Evolutionary conservation across 2,888 invertebrate genomes (phyloP), one percentile per base, ranked within the genome.

Genomic region (Patella depressa): DNA sequence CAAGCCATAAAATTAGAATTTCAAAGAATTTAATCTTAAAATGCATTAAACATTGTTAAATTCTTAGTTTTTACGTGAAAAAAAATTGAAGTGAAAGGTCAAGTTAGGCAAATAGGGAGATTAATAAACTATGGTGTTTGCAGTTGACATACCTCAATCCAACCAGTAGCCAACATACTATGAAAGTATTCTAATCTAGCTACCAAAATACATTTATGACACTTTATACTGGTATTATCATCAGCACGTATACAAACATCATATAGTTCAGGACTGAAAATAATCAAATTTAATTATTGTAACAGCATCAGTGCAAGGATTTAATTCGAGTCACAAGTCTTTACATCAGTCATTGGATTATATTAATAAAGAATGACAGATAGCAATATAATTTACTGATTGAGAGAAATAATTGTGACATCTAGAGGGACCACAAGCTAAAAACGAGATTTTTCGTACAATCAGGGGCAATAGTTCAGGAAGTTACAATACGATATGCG

Each of bases 171-270:
- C 85, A 97, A 95, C 95, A 97, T 96, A 86, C 95, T 95, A 80
- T 94, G 94, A 90, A 97, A 97, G 91, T 97, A 97, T 82, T 97
- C 96, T n/a, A 96, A 92, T 55, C 96, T 92, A 0, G 96, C 95
- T 0, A 95, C 94, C 24, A 97, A 91, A n/a, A 97, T 92, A 88
- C 96, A 97, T 88, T 95, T 95, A 89, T 97, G 97, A 0, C 96
- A 96, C 0, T 93, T 90, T 71, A 87, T 82, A n/a, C 82, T 83
- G 34, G 77, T 79, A 5, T 89, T 91, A 84, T 92, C 92, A 57
- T 89, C 89, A 70, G 91, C 93, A 59, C 93, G 93, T 54, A 95
- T 94, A 70, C 92, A 92, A 0, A 95, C 94, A 89, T 95, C 95
- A 81, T 93, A 94, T 0, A 95, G 91, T 15, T 93, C 93, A 17